Base-by-base conservation (phyloP, 35 echinoderm and acorn worm species). In the Nesometra sesokonis region DNA sequence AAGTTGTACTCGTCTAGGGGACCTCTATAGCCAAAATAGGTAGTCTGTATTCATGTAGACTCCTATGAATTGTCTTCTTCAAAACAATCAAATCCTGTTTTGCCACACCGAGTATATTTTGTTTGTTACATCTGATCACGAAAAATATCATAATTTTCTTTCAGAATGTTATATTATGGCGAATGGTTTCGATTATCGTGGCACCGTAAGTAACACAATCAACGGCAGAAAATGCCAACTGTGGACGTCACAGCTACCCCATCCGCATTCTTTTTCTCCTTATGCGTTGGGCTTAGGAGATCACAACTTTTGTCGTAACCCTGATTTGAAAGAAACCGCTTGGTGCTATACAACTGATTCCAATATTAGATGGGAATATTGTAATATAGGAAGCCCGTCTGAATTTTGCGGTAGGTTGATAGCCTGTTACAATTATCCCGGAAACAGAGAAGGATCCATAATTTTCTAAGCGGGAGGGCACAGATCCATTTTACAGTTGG, bases 261-360 rank as follows among this genome's bases (percentile, higher is more conserved):
- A 82, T 34, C 0, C 13, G 33, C 80, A 82, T 82, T 15, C 35
- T 15, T 7, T 7, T 38, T 83, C 13, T 40, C 82, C 33, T 38
- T 11, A 40, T 38, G 31, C 33, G n/a, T n/a, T n/a, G 17, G 82
- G 82, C 9, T 40, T 83, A 13, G 34, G 33, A 1, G 30, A 39
- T 39, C 33, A 83, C 36, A 35, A 83, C 36, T 17, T 7, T 31
- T 83, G 32, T 30, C 82, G 82, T 35, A 83, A 83, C 35, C 82
- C 82, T 27, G 82, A 83, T 37, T 13, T 27, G 17, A 35, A 37
- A 23, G 15, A 13, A 36, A 40, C 35, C 23, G 82, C 82, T 3
- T 83, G 82, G 82, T 83, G 82, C 27, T 83, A 83, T 83, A 83
- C 82, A 36, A 83, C 82, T 19, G 82, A 83, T 39, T 8, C 32